A percentile compares a stretch with the other conserved stretches of the same genome.
Evolutionary conservation across 2,888 invertebrate species (phyloP).

Genomic region (Pseudococcus jackbeardsleyi): DNA sequence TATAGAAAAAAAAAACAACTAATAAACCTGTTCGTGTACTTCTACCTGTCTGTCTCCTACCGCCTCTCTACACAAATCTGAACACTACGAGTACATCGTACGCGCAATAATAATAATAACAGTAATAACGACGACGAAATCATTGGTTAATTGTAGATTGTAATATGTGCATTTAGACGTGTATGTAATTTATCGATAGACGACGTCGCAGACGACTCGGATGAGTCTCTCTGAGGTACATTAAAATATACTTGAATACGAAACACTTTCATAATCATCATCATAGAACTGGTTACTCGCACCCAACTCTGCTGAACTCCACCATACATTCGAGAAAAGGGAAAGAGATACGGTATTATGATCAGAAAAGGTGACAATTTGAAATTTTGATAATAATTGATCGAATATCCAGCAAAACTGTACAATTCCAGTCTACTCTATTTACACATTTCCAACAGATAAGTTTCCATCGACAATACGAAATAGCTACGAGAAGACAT

Average conservation of each 20-base stretch:
- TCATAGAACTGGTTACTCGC: too few relatives aligned
- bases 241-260: too few relatives aligned
- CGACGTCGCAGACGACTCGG: not conserved
- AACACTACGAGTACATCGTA: not conserved
- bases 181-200: slow-evolving; percentile 5
- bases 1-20: too few relatives aligned
- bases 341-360: too few relatives aligned
- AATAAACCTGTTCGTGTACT: not conserved
- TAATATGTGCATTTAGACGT: slow-evolving; percentile 1
- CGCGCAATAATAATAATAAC: not conserved
- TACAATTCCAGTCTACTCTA: too few relatives aligned
- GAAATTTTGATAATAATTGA: not conserved
- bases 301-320: too few relatives aligned
- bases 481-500: not conserved
- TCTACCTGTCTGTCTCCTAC: too few relatives aligned
- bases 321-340: too few relatives aligned
- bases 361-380: not conserved
- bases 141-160: slow-evolving; percentile 19
- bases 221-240: not conserved
- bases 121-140: slow-evolving; percentile 2
- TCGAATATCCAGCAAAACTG: too few relatives aligned
- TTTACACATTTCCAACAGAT: too few relatives aligned
- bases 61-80: too few relatives aligned
- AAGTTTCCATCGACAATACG: not conserved
- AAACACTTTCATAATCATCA: too few relatives aligned